Evolutionary conservation across 2,113 vertebrate genomes (phyloP).

Genomic region (Isichthys henryi): DNA sequence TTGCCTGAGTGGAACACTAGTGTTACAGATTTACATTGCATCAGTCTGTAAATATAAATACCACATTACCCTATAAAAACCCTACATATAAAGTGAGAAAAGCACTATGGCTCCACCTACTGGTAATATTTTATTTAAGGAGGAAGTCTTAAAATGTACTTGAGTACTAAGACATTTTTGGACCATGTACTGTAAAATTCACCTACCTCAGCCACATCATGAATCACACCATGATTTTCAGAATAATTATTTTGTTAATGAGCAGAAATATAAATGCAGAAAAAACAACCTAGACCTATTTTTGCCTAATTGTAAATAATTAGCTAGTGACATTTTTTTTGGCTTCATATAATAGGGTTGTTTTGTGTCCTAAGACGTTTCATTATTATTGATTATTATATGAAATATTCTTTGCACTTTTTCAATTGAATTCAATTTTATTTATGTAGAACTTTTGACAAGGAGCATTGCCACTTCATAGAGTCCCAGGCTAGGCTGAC

Average conservation of each 20-base stretch:
- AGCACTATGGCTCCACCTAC: neutral
- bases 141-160: neutral
- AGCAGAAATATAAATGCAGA: neutral
- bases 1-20: neutral
- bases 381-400: too few species aligned
- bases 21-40: neutral
- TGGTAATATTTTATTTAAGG: neutral
- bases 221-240: neutral
- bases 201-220: neutral
- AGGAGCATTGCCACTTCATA: too few species aligned
- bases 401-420: too few species aligned
- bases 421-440: too few species aligned
- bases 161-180: neutral
- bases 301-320: neutral
- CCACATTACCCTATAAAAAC: neutral
- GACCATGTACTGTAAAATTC: neutral
- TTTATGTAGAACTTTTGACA: too few species aligned
- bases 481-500: too few species aligned
- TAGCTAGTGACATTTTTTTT: neutral
- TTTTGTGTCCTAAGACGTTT: neutral
- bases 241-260: neutral
- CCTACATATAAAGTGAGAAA: neutral
- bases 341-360: neutral
- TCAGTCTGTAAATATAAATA: neutral
- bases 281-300: neutral